phyloP scores from a whole-genome alignment of 2,113 vertebrate species.

The Lophura nycthemera region DNA sequence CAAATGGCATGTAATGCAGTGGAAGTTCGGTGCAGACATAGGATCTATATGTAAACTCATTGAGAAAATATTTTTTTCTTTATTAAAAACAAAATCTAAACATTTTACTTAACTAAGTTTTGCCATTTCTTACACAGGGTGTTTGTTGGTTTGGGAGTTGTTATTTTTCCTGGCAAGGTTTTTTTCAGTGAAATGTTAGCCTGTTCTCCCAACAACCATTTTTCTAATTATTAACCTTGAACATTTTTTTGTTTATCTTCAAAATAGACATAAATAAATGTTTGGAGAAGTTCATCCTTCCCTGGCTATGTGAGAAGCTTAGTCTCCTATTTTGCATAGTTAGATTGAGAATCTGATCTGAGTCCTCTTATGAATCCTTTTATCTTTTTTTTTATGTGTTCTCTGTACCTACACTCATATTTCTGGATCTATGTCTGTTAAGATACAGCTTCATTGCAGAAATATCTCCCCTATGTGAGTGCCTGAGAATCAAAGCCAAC shows the following conservation, averaged over 20 bases:
- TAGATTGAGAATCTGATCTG: neutral
- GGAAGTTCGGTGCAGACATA: neutral
- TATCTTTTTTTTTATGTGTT: neutral
- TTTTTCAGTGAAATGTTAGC: neutral
- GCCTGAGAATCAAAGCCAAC: neutral
- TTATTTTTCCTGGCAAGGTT: neutral
- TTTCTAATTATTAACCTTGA: neutral
- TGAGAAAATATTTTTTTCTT: neutral
- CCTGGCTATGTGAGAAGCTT: neutral
- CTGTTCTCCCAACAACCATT: neutral
- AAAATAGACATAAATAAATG: neutral
- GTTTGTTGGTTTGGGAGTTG: neutral
- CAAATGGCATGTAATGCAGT: neutral
- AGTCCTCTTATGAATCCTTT: neutral
- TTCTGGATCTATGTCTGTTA: neutral
- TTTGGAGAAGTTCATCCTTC: neutral
- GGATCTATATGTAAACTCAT: neutral
- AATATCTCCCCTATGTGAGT: accelerated
- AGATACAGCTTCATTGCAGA: neutral
- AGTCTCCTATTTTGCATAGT: neutral
- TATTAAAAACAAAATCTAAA: neutral
- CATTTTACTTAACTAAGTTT: neutral
- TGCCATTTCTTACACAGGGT: neutral
- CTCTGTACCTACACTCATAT: neutral
- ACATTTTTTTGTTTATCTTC: neutral